Conservation (phyloP, 2,888 invertebrate species). For the Blera fallax region DNA sequence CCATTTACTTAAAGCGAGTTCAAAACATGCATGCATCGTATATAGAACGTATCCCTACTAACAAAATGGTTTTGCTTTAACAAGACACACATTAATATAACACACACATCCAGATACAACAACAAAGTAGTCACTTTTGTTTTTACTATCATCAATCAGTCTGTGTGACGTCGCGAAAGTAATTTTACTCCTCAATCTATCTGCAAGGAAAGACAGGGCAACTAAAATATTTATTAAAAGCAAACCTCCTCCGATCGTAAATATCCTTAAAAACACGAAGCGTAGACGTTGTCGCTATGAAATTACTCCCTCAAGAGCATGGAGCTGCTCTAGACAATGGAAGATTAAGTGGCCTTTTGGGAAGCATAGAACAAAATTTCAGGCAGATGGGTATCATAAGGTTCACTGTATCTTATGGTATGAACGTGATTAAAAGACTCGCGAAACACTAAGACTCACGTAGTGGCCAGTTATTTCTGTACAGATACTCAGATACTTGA, state of each 20-base stretch:
- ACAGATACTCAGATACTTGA: slow-evolving; percentile 33
- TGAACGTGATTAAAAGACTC: slow-evolving; percentile 70
- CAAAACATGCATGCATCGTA: no score
- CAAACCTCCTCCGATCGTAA: slow-evolving; percentile 68
- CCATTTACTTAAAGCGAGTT: no score
- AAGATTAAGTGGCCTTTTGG: slow-evolving; percentile 72
- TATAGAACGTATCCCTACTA: background rate
- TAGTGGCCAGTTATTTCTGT: slow-evolving; percentile 50
- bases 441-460: slow-evolving; percentile 61
- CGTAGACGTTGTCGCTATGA: slow-evolving; percentile 44
- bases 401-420: slow-evolving; percentile 65
- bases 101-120: background rate
- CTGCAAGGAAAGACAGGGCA: slow-evolving; percentile 7
- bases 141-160: slow-evolving; percentile 66
- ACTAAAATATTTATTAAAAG: slow-evolving; percentile 71
- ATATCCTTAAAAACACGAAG: slow-evolving; percentile 65
- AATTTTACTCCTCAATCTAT: slow-evolving; percentile 55
- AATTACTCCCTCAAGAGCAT: slow-evolving; percentile 23
- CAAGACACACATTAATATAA: background rate
- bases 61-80: background rate
- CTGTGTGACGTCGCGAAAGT: slow-evolving; percentile 57
- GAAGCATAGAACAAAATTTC: slow-evolving; percentile 67
- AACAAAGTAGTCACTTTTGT: slow-evolving; percentile 49
- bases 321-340: slow-evolving; percentile 59
- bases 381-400: slow-evolving; percentile 62